Evolutionary conservation across 2,888 invertebrate species (phyloP).

Genomic region (Tetragonula carbonaria): DNA sequence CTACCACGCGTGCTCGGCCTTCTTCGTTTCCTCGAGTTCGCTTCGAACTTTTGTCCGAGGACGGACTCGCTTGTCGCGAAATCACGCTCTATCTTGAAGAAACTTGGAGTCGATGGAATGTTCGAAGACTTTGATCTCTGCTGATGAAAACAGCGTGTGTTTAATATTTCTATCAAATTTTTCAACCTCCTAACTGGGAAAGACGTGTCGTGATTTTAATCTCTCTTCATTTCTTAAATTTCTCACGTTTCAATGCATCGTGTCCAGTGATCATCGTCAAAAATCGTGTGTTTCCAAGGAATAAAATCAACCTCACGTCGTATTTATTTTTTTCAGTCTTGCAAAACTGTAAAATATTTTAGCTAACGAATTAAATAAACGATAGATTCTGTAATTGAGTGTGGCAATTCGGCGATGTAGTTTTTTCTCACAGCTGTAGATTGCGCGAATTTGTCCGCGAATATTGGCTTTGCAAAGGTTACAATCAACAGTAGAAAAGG

Average conservation of each 20-base stretch:
- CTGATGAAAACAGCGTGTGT: neutral
- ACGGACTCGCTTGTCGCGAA: conserved; percentile 7
- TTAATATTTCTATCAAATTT: neutral
- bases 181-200: neutral
- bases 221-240: no score
- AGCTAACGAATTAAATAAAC: no score
- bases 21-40: conserved; percentile 17
- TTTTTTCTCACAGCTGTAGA: neutral
- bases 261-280: no score
- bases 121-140: neutral
- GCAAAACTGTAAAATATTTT: no score
- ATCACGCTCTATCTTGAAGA: neutral
- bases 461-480: conserved; percentile 11
- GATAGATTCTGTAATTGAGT: neutral
- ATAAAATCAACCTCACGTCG: no score
- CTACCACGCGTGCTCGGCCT: conserved; percentile 22
- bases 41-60: conserved; percentile 8
- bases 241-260: no score
- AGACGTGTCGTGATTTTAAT: no score
- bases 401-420: neutral
- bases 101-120: neutral
- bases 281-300: no score
- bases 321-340: no score
- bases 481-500: conserved; percentile 39
- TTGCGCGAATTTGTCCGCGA: conserved; percentile 3